A percentile compares a stretch with the other conserved stretches of the same genome.
Evolutionary conservation across 2,797 vertebrate genomes (phyloP).

Genomic region (Pseudomugil gertrudae): DNA sequence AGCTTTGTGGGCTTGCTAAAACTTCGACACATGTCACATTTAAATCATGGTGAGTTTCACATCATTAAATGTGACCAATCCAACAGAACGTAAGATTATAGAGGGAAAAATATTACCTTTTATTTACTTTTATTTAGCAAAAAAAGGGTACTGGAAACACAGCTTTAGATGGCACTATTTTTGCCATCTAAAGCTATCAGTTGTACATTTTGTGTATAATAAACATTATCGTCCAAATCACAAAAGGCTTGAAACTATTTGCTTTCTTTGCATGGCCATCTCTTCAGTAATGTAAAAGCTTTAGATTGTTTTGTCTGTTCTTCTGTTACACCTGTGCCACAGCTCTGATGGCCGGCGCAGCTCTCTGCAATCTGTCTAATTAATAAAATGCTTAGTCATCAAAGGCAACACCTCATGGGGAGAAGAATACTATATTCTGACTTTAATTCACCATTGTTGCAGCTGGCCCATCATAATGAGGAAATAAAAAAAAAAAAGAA

Average conservation of each 20-base stretch:
- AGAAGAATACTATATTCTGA: slow-evolving; percentile 14
- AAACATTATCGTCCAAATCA: slow-evolving; percentile 15
- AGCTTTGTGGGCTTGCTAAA: background rate
- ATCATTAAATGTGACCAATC: background rate
- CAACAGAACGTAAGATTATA: background rate
- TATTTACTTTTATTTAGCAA: too few relatives aligned
- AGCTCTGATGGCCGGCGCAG: slow-evolving; percentile 13
- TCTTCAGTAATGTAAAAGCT: slow-evolving; percentile 11
- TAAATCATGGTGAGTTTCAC: background rate
- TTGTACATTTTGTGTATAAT: background rate
- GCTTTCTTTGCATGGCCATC: background rate
- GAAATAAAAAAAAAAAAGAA: slow-evolving; percentile 1
- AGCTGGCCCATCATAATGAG: background rate
- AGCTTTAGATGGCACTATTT: slow-evolving; percentile 3
- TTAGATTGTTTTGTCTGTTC: slow-evolving; percentile 1
- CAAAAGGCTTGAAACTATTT: slow-evolving; percentile 24
- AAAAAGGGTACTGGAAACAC: too few relatives aligned
- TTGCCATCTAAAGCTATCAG: background rate
- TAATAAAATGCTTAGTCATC: slow-evolving; percentile 51
- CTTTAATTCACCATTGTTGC: slow-evolving; percentile 23
- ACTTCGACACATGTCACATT: background rate
- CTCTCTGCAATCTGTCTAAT: slow-evolving; percentile 33
- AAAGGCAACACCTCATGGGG: slow-evolving; percentile 31
- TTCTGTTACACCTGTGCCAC: slow-evolving; percentile 6
- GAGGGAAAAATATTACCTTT: background rate